A percentile compares a stretch with the other conserved stretches of the same genome.
Conservation (phyloP, 2,888 invertebrate species). For the Venustoraphidia nigricollis region DNA sequence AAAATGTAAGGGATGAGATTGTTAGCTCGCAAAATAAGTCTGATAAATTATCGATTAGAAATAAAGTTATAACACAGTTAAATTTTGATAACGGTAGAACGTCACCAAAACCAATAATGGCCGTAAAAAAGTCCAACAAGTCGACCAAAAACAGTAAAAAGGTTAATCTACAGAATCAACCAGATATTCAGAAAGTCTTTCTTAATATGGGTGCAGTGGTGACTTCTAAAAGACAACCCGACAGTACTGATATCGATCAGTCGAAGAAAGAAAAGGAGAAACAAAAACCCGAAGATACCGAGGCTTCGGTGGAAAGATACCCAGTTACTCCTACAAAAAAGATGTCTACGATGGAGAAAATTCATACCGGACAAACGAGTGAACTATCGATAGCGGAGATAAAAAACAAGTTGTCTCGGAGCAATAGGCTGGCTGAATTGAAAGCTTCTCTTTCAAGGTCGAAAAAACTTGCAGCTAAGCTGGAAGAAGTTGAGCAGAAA, state of each 20-base stretch:
- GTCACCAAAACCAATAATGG: conserved; percentile 2
- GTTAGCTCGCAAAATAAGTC: neutral
- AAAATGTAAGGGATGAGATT: conserved; percentile 3
- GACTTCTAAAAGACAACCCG: too few species aligned
- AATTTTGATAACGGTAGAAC: conserved; percentile 6
- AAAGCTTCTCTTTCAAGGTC: conserved; percentile 50
- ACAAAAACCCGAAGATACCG: neutral
- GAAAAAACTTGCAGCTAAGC: conserved; percentile 44
- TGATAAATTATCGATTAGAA: neutral
- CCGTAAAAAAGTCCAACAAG: conserved; percentile 5
- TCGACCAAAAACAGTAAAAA: conserved; percentile 3
- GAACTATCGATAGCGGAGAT: conserved; percentile 32
- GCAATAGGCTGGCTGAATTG: conserved; percentile 52
- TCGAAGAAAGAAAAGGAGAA: too few species aligned
- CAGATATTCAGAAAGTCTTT: conserved; percentile 19
- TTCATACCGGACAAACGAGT: neutral
- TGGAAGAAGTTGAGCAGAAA: conserved; percentile 31
- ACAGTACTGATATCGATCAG: too few species aligned
- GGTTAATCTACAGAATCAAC: conserved; percentile 13
- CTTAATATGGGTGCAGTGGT: conserved; percentile 14
- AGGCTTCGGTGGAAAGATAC: neutral
- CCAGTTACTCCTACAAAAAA: conserved; percentile 5
- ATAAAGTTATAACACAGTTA: conserved; percentile 7
- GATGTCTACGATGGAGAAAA: neutral
- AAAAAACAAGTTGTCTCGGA: conserved; percentile 47